Evolutionary conservation across 2,797 vertebrate genomes (phyloP).

Genomic region (Malacoraja senta): DNA sequence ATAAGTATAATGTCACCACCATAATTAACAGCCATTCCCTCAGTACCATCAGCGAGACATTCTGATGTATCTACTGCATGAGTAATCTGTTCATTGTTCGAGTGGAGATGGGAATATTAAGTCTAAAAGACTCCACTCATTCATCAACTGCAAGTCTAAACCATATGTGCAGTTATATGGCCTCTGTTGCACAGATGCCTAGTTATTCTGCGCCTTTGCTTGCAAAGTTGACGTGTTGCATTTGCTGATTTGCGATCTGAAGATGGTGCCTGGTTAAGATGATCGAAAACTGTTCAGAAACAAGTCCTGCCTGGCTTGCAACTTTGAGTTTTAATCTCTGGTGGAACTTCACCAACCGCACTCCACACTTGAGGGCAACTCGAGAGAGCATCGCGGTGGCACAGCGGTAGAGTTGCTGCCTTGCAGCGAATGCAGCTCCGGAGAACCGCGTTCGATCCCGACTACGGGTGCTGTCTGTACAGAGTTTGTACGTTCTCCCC

Average conservation of each 20-base stretch:
- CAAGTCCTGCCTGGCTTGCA: neutral
- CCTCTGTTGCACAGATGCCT: neutral
- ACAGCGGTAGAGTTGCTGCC: too few relatives aligned
- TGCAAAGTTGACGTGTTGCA: neutral
- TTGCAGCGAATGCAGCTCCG: too few relatives aligned
- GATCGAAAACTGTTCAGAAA: neutral
- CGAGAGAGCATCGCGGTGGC: too few relatives aligned
- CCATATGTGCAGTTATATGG: neutral
- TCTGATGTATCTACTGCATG: slow-evolving; percentile 3
- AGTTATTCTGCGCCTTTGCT: neutral
- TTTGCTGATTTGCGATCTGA: neutral
- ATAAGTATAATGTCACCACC: neutral
- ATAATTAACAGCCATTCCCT: slow-evolving; percentile 11
- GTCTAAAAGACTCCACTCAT: neutral
- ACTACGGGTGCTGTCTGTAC: too few relatives aligned
- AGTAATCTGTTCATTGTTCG: slow-evolving; percentile 15
- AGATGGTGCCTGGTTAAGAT: neutral
- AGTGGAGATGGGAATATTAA: neutral
- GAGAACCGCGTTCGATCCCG: too few relatives aligned
- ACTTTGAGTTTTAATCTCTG: neutral
- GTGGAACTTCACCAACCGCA: neutral
- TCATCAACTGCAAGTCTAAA: neutral
- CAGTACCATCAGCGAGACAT: neutral
- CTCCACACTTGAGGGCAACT: neutral
- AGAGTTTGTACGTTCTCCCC: too few relatives aligned